A percentile compares a stretch with the other conserved stretches of the same genome.
These are phyloP conservation scores for Apolygus lucorum DNA, from an alignment of 1,140 invertebrate genomes.

Conservation along the genomic window DNA sequence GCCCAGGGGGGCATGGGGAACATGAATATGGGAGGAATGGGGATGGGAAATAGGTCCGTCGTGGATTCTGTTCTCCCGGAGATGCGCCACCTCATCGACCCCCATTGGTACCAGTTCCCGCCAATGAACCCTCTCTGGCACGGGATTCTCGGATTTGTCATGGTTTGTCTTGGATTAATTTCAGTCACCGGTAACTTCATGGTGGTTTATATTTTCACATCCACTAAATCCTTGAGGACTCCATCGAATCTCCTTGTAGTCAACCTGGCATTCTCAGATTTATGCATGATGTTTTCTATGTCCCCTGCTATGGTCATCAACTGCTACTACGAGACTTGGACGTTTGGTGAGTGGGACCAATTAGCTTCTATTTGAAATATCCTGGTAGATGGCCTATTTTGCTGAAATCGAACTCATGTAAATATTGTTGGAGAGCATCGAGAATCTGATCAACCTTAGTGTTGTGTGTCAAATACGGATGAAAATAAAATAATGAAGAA, in stretches of 20 bases:
- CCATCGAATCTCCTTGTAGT: conserved; percentile 77
- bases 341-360: conserved; percentile 54
- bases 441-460: too few species aligned
- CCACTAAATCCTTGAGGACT: conserved; percentile 64
- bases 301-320: conserved; percentile 77
- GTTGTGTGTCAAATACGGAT: too few species aligned
- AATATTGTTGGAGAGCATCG: too few species aligned
- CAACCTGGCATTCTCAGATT: conserved; percentile 80
- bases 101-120: conserved; percentile 65
- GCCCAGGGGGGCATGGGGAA: conserved; percentile 6
- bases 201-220: conserved; percentile 75
- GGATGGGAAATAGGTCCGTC: conserved; percentile 51
- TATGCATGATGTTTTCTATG: conserved; percentile 78
- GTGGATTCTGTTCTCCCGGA: conserved; percentile 62
- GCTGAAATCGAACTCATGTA: too few species aligned
- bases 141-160: conserved; percentile 62
- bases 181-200: conserved; percentile 70
- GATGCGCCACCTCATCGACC: conserved; percentile 62
- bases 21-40: not conserved
- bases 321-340: conserved; percentile 80
- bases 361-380: too few species aligned
- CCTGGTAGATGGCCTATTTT: too few species aligned
- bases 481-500: too few species aligned
- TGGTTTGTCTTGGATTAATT: conserved; percentile 59
- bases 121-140: conserved; percentile 73